Base-by-base conservation (phyloP, 1,140 invertebrate genomes). In the Venustaconcha ellipsiformis region DNA sequence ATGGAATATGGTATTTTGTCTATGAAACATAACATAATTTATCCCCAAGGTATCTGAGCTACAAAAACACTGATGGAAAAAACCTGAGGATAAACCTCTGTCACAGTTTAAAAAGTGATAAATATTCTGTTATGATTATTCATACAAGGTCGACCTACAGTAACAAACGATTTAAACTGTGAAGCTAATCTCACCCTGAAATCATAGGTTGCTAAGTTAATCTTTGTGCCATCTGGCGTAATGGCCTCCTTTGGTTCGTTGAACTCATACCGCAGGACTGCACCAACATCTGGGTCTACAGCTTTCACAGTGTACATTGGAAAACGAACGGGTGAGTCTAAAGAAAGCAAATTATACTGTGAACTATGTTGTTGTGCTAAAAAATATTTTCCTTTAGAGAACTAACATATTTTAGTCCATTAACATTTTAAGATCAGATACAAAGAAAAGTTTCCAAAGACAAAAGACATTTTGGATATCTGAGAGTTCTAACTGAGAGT, bases 251-350 rank as follows among this genome's bases (percentile, higher is more conserved):
- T 77, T 14, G 14, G 8, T 0, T 67, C 75, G n/a, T 5, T 20
- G n/a, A 62, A 77, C 14, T 26, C n/a, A 62, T 62, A 77, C 13
- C 57, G 14, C 5, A 77, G 48, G 17, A 67, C 15, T 57, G 75
- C 75, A 72, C 63, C 69, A 15, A 18, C 18, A 57, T 77, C 75
- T 18, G 69, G 75, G 26, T 77, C 75, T 57, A 14, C 12, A 17
- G 70, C 75, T 20, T 14, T 48, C 13, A 77, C 57, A 12, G 57
- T 56, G 23, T 70, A 70, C 11, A 77, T 48, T 30, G 20, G 37
- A 37, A 18, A 57, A 17, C 70, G 65, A 37, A 63, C 2, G 18
- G 8, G n/a, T 18, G 65, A 64, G 68, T 72, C 75, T 77, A 30
- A 69, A 48, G 4, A 48, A 48, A 48, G 8, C 37, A 48, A 48